These are phyloP conservation scores for Neofelis nebulosa DNA, from an alignment of 2,113 vertebrate species.

Conservation along the genomic window DNA sequence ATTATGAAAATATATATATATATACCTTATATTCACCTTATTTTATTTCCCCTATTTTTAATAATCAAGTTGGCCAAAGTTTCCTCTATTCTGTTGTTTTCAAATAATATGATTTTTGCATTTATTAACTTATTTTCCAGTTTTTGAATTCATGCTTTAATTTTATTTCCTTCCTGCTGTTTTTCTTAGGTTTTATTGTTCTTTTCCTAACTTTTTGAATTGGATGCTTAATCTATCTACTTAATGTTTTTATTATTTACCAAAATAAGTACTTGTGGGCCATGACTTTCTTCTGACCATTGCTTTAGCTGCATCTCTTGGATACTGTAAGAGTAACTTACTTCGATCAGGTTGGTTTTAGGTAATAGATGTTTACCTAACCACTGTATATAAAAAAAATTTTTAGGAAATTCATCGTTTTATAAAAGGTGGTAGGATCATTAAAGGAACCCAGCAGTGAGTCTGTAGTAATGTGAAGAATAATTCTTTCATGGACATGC, in stretches of 20 bases:
- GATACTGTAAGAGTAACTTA: not conserved
- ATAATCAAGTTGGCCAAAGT: not conserved
- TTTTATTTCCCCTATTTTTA: slow-evolving; percentile 14
- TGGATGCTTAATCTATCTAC: not conserved
- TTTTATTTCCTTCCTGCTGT: not conserved
- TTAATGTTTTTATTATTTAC: not conserved
- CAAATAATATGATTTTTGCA: not conserved
- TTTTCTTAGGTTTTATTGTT: not conserved
- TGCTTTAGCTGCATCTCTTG: not conserved
- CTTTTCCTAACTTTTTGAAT: slow-evolving; percentile 6
- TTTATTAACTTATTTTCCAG: slow-evolving; percentile 19
- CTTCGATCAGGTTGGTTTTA: not conserved
- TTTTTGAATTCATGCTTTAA: slow-evolving; percentile 10
- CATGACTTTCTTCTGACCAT: not conserved
- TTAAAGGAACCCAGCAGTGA: not conserved
- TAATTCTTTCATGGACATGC: not conserved
- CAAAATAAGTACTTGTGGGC: not conserved
- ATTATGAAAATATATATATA: no score
- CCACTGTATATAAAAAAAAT: not conserved
- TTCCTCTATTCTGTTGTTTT: not conserved
- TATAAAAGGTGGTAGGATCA: not conserved
- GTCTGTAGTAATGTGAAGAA: not conserved
- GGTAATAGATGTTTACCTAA: not conserved
- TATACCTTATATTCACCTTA: not conserved
- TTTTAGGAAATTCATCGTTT: not conserved